A percentile compares a stretch with the other conserved stretches of the same genome.
Conservation (phyloP, 2,797 vertebrate species). For the Muscicapa comitata region DNA sequence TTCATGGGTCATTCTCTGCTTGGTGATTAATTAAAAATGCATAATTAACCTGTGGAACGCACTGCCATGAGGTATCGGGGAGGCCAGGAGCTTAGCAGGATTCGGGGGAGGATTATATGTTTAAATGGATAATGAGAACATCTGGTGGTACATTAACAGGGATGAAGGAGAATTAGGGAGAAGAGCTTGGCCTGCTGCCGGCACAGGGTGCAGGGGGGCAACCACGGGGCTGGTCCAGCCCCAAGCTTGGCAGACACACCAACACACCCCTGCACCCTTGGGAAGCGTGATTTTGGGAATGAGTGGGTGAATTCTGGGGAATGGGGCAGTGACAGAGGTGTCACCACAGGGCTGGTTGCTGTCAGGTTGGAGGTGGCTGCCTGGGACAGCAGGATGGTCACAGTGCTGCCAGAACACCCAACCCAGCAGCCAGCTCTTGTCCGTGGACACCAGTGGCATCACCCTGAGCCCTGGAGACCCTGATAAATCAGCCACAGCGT, state of each 20-base stretch:
- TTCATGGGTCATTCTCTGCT: conserved; percentile 14
- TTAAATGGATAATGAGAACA: conserved; percentile 67
- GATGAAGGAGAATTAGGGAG: conserved; percentile 60
- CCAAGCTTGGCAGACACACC: not conserved
- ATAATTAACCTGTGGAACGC: conserved; percentile 49
- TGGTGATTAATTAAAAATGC: conserved; percentile 33
- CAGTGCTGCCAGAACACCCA: not conserved
- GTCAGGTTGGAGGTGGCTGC: not conserved
- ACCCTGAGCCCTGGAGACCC: not conserved
- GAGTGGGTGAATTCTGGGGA: not conserved
- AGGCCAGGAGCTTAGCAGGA: conserved; percentile 57
- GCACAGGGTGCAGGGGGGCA: not conserved
- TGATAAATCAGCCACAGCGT: not conserved
- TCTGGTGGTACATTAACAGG: conserved; percentile 54
- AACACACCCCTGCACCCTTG: accelerated
- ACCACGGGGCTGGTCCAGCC: not conserved
- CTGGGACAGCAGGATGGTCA: not conserved
- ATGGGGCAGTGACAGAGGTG: not conserved
- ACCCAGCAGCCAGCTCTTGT: not conserved
- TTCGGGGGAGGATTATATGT: conserved; percentile 54
- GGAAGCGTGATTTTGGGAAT: not conserved
- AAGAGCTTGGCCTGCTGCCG: not conserved
- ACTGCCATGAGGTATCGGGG: not conserved
- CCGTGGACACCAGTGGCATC: accelerated
- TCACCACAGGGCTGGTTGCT: not conserved